Base-by-base conservation (phyloP, 1,140 invertebrate species). In the Lucilia sericata region DNA sequence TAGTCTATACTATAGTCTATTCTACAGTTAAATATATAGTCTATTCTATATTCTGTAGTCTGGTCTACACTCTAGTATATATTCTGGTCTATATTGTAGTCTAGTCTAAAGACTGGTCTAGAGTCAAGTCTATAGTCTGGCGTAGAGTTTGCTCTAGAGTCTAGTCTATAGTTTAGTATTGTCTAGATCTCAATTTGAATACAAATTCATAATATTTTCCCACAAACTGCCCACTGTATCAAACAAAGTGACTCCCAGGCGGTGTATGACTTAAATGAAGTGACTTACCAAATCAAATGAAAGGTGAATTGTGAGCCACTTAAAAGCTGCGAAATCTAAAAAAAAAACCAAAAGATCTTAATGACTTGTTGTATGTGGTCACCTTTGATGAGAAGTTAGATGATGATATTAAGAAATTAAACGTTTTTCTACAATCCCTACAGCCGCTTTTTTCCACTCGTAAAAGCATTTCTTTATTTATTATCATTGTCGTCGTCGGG, bases 351-450 rank as follows among this genome's bases (percentile, higher is more conserved):
- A 9, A 25, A 70, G 65, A 70, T 70, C 65, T 70, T 70, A 70
- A 70, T 70, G 65, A 70, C 65, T 70, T 70, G 65, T 70, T 70
- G 65, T 70, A 70, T 70, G 65, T 70, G 65, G 65, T 70, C 65
- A 70, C 65, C 65, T 70, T 60, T 25, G 12, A 70, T 70, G 65
- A 70, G 65, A 70, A 70, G 65, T 70, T 70, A 70, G 65, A 70
- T 70, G 55, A 60, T 60, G 65, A 70, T 70, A 19, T 70, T 21
- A 70, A 70, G 65, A 70, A 70, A 70, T 70, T 70, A 70, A 70
- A 70, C 55, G 65, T 70, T 70, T 70, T 70, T 70, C 7, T 42
- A 3, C 5, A 7, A 7, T 12, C 51, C 51, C 51, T 55, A 42
- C 42, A 42, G 42, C 42, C 51, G 51, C 65, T 70, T 70, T 70